phyloP scores from a whole-genome alignment of 2,888 invertebrate species.

The Melipona beecheii region DNA sequence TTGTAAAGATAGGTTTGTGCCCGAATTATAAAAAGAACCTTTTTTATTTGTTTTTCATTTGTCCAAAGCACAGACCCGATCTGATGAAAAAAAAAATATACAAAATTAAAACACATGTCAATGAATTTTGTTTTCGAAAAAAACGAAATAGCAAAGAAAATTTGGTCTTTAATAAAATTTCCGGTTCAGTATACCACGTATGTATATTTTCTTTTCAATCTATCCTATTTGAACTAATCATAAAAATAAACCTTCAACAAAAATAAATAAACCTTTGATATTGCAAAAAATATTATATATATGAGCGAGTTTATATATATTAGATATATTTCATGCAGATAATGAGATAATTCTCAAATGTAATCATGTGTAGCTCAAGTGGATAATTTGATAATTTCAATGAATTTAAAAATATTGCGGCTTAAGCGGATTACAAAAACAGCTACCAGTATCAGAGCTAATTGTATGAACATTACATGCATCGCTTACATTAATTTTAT shows the following conservation, averaged over 20 bases:
- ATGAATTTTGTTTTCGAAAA: conserved; percentile 64
- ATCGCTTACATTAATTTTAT: conserved; percentile 17
- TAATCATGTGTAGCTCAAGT: conserved; percentile 5
- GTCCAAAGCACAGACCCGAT: conserved; percentile 63
- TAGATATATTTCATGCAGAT: no score
- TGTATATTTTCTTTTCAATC: conserved; percentile 29
- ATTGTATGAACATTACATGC: background rate
- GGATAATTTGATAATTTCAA: conserved; percentile 24
- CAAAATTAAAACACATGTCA: conserved; percentile 63
- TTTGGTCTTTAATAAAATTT: conserved; percentile 74
- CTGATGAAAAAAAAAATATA: conserved; percentile 30
- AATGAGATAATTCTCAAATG: background rate
- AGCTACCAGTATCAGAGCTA: background rate
- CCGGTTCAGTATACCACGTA: conserved; percentile 66
- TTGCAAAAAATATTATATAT: background rate
- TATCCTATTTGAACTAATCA: background rate
- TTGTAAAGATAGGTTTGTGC: conserved; percentile 74
- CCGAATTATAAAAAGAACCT: conserved; percentile 46
- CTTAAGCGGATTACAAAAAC: conserved; percentile 41
- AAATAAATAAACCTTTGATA: no score
- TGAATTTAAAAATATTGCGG: conserved; percentile 24
- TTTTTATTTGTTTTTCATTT: conserved; percentile 66
- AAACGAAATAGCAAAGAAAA: conserved; percentile 62
- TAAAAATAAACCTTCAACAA: no score
- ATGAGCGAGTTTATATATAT: background rate